phyloP scores from a whole-genome alignment of 2,888 invertebrate species.

The Dermolepida albohirtum region DNA sequence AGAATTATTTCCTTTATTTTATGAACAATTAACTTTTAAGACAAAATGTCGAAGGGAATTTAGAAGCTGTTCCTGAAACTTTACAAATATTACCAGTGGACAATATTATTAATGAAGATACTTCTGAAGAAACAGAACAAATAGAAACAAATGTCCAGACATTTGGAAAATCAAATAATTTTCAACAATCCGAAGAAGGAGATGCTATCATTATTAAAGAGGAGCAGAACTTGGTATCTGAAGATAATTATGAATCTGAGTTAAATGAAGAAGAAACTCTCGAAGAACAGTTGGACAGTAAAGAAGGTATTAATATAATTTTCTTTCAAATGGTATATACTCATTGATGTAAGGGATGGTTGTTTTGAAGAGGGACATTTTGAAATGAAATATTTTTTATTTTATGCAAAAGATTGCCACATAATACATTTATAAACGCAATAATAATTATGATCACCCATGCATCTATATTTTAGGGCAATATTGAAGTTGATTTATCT shows the following conservation, averaged over 20 bases:
- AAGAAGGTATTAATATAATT: conserved; percentile 39
- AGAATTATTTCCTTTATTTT: conserved; percentile 21
- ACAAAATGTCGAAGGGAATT: conserved; percentile 60
- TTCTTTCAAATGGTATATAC: too few species aligned
- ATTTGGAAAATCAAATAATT: conserved; percentile 27
- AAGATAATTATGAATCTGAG: conserved; percentile 16
- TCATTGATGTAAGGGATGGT: too few species aligned
- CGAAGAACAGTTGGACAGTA: conserved; percentile 30
- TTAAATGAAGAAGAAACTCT: conserved; percentile 38
- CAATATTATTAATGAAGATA: conserved; percentile 33
- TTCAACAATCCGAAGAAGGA: neutral
- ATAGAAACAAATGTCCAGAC: conserved; percentile 1
- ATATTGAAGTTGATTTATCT: too few species aligned
- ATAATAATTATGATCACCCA: too few species aligned
- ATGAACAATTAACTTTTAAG: conserved; percentile 49
- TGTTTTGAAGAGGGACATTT: too few species aligned
- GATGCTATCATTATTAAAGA: conserved; percentile 31
- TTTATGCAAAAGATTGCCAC: too few species aligned
- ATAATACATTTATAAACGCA: too few species aligned
- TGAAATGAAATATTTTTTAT: too few species aligned
- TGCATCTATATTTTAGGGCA: too few species aligned
- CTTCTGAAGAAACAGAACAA: conserved; percentile 25
- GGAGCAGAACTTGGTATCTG: conserved; percentile 25
- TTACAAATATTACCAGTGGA: conserved; percentile 58
- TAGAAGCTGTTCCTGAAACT: conserved; percentile 62